phyloP scores from a whole-genome alignment of 2,113 vertebrate species.

The Cavia aperea region DNA sequence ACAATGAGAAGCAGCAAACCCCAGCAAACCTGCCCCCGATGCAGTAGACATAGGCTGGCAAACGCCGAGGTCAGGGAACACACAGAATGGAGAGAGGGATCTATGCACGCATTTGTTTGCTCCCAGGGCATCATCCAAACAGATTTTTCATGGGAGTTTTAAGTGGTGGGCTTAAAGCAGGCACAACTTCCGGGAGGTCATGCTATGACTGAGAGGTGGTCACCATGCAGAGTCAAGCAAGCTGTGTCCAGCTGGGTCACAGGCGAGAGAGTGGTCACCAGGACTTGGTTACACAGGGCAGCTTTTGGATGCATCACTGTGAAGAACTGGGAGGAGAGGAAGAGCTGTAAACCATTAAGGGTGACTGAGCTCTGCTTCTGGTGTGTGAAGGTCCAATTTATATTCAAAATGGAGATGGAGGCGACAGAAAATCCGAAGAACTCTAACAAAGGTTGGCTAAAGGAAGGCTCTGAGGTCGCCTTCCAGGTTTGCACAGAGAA shows the following conservation, averaged over 20 bases:
- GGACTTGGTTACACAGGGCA: neutral
- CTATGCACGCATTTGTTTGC: too few relatives aligned
- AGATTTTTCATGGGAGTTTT: neutral
- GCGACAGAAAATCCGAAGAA: neutral
- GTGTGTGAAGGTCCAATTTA: neutral
- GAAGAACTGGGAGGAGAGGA: neutral
- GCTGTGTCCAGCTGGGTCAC: too few relatives aligned
- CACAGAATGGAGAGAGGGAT: too few relatives aligned
- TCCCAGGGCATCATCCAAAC: too few relatives aligned
- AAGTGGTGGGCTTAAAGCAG: neutral
- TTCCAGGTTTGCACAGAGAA: slow-evolving; percentile 24
- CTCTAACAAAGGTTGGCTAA: neutral
- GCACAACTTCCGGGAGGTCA: neutral
- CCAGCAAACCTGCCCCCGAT: neutral
- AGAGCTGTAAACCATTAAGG: too few relatives aligned
- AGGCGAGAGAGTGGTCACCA: neutral
- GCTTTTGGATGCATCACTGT: neutral
- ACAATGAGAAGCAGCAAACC: neutral
- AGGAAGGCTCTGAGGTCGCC: neutral
- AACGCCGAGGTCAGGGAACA: neutral
- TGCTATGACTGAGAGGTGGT: neutral
- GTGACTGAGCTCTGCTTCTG: neutral
- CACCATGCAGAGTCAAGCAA: too few relatives aligned
- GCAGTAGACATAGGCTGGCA: too few relatives aligned
- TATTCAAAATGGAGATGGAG: neutral